Base-by-base conservation (phyloP, 2,113 vertebrate species). In the Crocuta crocuta region DNA sequence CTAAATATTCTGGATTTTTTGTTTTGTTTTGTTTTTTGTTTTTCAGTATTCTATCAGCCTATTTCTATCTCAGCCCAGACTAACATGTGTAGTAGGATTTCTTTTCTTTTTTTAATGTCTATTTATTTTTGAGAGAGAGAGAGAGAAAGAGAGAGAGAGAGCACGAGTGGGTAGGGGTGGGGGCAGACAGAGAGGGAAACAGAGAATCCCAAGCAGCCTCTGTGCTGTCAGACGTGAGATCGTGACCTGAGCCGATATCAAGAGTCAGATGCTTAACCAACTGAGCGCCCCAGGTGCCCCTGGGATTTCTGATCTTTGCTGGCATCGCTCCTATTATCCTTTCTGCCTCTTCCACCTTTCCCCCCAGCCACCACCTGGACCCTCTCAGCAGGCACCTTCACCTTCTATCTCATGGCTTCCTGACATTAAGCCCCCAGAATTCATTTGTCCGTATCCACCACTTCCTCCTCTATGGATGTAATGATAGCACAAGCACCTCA, bases 351-450 rank as follows among this genome's bases (percentile, higher is more conserved):
- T 92, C 48, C 70, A 26, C 53, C 35, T 48, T 71, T 28, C 53
- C 12, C 12, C 4, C 8, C 13, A 0, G 0, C 17, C 15, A 8
- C 1, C 4, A 13, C 7, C 5, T 21, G 5, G 33, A 4, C 8
- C 33, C n/a, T 35, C 74, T 43, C 45, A 39, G n/a, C 3, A 79
- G 33, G 10, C 9, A 43, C 19, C 85, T 76, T 63, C 13, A 16
- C 3, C n/a, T 93, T 91, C 55, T 28, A 63, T 33, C 26, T 53
- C n/a, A 71, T 6, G 43, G 24, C n/a, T 43, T 68, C 48, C 39
- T 91, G 26, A 66, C 55, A 90, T 58, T 12, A 85, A 79, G 10
- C 11, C 33, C 15, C 17, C 31, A 12, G 28, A 19, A 66, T 17
- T 19, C 4, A 2, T 31, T 31, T 58, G 76, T 17, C 58, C 7